Base-by-base conservation (phyloP, 2,797 vertebrate species). In the Sternarchorhynchus goeldii region DNA sequence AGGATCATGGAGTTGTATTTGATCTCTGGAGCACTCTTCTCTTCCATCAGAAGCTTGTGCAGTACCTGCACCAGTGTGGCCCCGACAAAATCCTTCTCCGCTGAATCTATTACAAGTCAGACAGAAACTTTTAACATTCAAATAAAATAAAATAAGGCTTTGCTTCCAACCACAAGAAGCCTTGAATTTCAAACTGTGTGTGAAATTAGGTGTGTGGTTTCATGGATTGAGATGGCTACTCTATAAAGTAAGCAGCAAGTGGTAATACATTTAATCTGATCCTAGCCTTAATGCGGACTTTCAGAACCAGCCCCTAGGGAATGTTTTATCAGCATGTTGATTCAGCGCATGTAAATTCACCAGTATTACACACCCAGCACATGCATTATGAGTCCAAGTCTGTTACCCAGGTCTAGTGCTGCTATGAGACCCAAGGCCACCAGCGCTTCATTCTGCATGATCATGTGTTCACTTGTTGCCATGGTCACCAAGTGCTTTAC, bases 1-100 rank as follows among this genome's bases (percentile, higher is more conserved):
- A 99, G 91, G 82, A 99, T 96, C 97, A 99, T 98, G 68, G 97
- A 98, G 91, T 99, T 99, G 85, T 98, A 99, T 83, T 98, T 99
- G 82, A 99, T 98, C 92, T 99, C 97, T 17, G 97, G 97, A 31
- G 97, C 97, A 0, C 97, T 99, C 85, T 92, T 93, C 84, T 98
- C 97, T 0, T 99, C 97, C 5, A 95, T 95, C 88, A 99, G 93
- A 85, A 99, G 93, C 90, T 94, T 96, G 88, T 99, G 96, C n/a
- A 99, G 93, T 88, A 99, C 95, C 34, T 95, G 94, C 84, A 99
- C 95, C 88, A 99, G 92, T 83, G 88, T 93, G 82, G 95, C 93
- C 25, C 91, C 94, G 55, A 96, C 95, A 84, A 99, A 95, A 89
- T 99, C 96, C 86, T 97, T 96, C 88, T 98, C 97, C 32, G 97